A percentile compares a stretch with the other conserved stretches of the same genome.
Evolutionary conservation across 1,140 invertebrate genomes (phyloP).

Genomic region (Brachionus calyciflorus): DNA sequence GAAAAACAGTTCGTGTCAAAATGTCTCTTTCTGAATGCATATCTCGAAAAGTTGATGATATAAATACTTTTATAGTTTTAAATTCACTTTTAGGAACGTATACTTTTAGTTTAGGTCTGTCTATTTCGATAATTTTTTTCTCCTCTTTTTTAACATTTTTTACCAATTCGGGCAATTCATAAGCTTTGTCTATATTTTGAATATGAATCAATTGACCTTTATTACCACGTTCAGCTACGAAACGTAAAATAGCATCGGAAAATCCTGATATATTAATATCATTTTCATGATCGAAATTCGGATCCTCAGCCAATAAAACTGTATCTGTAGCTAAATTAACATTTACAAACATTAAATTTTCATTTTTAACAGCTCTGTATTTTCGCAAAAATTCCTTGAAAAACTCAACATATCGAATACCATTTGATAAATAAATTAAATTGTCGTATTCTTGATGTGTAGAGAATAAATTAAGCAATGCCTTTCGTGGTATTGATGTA

Average conservation of each 20-base stretch:
- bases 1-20: slow-evolving; percentile 61
- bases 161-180: slow-evolving; percentile 50
- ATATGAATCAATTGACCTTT: slow-evolving; percentile 58
- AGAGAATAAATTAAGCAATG: slow-evolving; percentile 20
- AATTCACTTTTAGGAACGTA: slow-evolving; percentile 51
- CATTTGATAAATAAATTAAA: slow-evolving; percentile 42
- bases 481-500: neutral
- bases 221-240: slow-evolving; percentile 61
- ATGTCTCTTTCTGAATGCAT: slow-evolving; percentile 63
- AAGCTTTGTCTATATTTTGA: slow-evolving; percentile 61
- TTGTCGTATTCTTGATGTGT: slow-evolving; percentile 33
- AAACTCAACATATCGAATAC: slow-evolving; percentile 47
- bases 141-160: neutral
- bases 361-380: slow-evolving; percentile 55
- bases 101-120: neutral
- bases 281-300: slow-evolving; percentile 56
- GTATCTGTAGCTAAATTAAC: slow-evolving; percentile 48
- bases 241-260: slow-evolving; percentile 60
- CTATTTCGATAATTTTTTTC: neutral
- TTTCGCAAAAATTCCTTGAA: slow-evolving; percentile 52
- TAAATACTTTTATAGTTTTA: slow-evolving; percentile 61
- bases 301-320: slow-evolving; percentile 47
- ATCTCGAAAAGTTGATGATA: slow-evolving; percentile 64
- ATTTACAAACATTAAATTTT: slow-evolving; percentile 57
- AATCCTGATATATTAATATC: slow-evolving; percentile 59